Base-by-base conservation (phyloP, 1,140 invertebrate species). In the Drosophila elegans region DNA sequence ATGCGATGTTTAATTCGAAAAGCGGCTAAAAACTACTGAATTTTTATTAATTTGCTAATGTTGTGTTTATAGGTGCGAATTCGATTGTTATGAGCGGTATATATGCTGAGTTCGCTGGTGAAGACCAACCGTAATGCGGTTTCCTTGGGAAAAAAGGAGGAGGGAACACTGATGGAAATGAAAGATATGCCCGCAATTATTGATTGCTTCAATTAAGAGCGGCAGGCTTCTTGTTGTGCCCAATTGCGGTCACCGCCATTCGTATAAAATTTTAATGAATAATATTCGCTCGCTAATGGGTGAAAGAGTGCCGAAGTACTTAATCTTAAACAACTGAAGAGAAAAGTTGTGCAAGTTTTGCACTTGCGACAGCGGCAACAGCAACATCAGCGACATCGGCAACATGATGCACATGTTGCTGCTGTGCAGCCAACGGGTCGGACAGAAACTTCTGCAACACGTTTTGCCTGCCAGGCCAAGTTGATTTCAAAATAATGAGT, bases 401-500 rank as follows among this genome's bases (percentile, higher is more conserved):
- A 29, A 34, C 25, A 48, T 53, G 29, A 56, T 59, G 63, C 53
- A 16, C 7, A 10, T 67, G 38, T 13, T 34, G 36, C 34, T 11
- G 38, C n/a, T 36, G 73, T 34, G 48, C 52, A 74, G 64, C 44
- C 69, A 63, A 79, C 54, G 63, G 78, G 75, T 64, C 67, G 66
- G 61, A 21, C 75, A 52, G 77, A 78, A 74, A 85, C 72, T 78
- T 77, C 49, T 80, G 59, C 81, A 80, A 74, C 81, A 80, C 57
- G 77, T 88, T 77, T 83, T 73, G 71, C 63, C 80, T 68, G 80
- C 42, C 74, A 52, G 80, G 51, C 74, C 67, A 74, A 74, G 83
- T 82, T 86, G 71, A 82, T 82, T 86, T 79, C 79, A 80, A 88
- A 89, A 83, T 89, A 89, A 83, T 80, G 83, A 89, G 84, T 88